Evolutionary conservation across 2,888 invertebrate species (phyloP).

Genomic region (Artemia sinica): DNA sequence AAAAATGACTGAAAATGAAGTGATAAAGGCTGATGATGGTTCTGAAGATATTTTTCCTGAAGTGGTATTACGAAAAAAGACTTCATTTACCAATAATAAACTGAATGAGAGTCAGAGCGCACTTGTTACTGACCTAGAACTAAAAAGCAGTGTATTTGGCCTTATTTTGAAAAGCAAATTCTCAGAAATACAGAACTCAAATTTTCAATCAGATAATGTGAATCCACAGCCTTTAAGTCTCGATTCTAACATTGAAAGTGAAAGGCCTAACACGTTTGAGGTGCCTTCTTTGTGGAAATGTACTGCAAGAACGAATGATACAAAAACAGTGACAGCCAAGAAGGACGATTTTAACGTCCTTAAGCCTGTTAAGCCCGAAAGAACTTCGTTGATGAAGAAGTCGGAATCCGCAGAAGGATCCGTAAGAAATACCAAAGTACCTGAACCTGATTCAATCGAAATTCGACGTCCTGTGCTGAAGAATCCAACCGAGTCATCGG

Average conservation of each 20-base stretch:
- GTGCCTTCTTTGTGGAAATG: background rate
- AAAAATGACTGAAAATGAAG: background rate
- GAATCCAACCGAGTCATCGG: constrained; percentile 35
- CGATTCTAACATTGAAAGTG: background rate
- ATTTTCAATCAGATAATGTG: background rate
- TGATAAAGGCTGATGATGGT: no score
- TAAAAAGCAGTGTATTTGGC: constrained; percentile 9
- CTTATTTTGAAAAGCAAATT: constrained; percentile 3
- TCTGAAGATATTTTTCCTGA: background rate
- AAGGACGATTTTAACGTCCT: constrained; percentile 29
- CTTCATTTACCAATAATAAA: background rate
- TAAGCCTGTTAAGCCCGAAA: background rate
- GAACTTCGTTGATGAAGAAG: constrained; percentile 4
- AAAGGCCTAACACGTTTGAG: background rate
- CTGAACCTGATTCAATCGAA: background rate
- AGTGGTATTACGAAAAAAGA: background rate
- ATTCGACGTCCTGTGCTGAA: background rate
- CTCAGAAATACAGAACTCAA: background rate
- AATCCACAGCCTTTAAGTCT: background rate
- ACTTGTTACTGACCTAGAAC: background rate
- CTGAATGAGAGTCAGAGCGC: background rate
- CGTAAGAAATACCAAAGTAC: constrained; percentile 10
- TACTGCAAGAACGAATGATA: constrained; percentile 35
- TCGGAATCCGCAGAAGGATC: constrained; percentile 2
- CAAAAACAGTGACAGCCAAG: constrained; percentile 34